Conservation (phyloP, 2,797 vertebrate species). For the Schizothorax lantsangensis region DNA sequence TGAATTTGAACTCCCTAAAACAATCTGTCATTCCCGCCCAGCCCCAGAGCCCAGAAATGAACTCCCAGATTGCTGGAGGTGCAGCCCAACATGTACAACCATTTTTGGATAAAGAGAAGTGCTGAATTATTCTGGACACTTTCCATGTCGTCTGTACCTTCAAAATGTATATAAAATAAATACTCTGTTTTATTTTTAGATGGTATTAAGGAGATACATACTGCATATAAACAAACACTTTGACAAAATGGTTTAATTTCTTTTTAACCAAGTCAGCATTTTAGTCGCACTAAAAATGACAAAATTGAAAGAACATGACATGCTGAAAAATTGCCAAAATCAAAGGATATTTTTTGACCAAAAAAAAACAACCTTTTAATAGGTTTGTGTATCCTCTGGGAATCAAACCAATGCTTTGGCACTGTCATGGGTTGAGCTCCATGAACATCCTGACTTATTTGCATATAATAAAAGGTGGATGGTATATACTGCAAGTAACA, state of each 20-base stretch:
- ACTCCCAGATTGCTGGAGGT: conserved; percentile 11
- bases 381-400: background rate
- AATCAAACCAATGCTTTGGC: background rate
- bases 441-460: conserved; percentile 20
- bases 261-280: background rate
- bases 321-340: background rate
- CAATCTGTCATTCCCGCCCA: conserved; percentile 40
- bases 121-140: background rate
- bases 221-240: background rate
- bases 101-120: conserved; percentile 12
- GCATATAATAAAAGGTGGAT: conserved; percentile 46
- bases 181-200: conserved; percentile 4
- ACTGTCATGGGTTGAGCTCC: background rate
- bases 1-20: conserved; percentile 40
- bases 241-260: background rate
- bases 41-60: background rate
- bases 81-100: conserved; percentile 1
- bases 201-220: background rate
- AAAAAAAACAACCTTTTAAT: background rate
- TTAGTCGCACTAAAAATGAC: background rate
- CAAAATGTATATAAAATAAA: background rate
- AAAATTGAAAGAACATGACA: background rate
- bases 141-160: background rate
- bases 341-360: background rate
- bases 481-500: conserved; percentile 34